Evolutionary conservation across 2,888 invertebrate genomes (phyloP).

Genomic region (Drosophila cracens): DNA sequence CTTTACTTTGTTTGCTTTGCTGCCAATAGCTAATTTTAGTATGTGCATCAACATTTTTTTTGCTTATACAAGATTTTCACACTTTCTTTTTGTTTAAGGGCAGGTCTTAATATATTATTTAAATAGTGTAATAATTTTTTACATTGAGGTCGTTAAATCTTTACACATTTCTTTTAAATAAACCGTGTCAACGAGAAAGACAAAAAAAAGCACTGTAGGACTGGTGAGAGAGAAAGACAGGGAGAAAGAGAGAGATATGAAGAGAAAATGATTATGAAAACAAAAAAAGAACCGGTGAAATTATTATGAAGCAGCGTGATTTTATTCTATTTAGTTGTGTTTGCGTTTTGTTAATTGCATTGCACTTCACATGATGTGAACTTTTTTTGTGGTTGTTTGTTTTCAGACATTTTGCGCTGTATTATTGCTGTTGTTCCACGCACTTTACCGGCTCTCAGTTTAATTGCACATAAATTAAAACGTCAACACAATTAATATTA

Average conservation of each 20-base stretch:
- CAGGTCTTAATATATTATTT: constrained; percentile 5
- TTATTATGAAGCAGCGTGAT: constrained; percentile 21
- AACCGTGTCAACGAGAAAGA: constrained; percentile 8
- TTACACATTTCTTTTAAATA: constrained; percentile 3
- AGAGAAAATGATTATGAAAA: constrained; percentile 15
- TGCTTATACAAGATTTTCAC: not conserved
- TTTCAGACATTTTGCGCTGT: constrained; percentile 14
- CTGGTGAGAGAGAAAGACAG: not conserved
- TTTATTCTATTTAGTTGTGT: constrained; percentile 32
- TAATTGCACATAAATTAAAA: constrained; percentile 58
- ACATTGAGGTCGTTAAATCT: constrained; percentile 9
- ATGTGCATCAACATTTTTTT: constrained; percentile 6
- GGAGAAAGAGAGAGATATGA: not conserved
- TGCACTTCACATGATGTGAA: constrained; percentile 37
- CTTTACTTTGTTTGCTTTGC: constrained; percentile 32
- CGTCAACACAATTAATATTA: constrained; percentile 53
- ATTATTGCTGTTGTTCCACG: constrained; percentile 27
- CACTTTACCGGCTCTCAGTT: constrained; percentile 47
- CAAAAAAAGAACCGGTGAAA: constrained; percentile 29
- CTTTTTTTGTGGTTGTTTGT: constrained; percentile 23
- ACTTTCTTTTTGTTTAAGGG: constrained; percentile 19
- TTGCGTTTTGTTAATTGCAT: constrained; percentile 26
- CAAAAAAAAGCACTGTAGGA: not conserved
- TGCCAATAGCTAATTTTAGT: constrained; percentile 6
- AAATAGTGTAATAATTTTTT: not conserved